Evolutionary conservation across 2,113 vertebrate genomes (phyloP).

Genomic region (Ptilonorhynchus violaceus): DNA sequence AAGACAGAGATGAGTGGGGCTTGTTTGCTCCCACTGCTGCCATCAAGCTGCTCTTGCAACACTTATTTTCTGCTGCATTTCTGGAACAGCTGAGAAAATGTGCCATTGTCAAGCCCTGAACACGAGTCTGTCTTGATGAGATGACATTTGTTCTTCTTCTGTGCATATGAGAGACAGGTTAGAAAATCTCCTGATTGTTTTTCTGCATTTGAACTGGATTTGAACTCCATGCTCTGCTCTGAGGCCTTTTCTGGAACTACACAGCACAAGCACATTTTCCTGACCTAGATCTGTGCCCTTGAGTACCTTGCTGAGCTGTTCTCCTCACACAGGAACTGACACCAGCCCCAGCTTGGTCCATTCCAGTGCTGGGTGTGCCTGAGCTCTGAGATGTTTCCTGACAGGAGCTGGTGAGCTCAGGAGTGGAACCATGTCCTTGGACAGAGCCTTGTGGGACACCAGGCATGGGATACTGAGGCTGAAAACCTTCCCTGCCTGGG

Average conservation of each 20-base stretch:
- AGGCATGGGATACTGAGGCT: not conserved
- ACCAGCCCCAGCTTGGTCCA: not conserved
- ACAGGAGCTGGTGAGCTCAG: not conserved
- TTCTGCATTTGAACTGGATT: not conserved
- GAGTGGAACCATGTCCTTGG: not conserved
- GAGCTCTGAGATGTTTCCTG: not conserved
- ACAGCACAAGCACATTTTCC: not conserved
- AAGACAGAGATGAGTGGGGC: not conserved
- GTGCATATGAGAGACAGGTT: not conserved
- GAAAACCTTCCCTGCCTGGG: not conserved
- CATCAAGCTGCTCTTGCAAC: not conserved
- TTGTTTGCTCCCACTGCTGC: not conserved
- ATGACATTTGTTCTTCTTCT: not conserved
- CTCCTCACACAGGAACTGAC: not conserved
- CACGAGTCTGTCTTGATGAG: not conserved
- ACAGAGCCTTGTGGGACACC: not conserved
- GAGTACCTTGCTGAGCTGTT: not conserved
- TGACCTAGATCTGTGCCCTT: slow-evolving; percentile 27
- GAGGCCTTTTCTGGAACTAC: not conserved
- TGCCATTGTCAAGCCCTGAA: not conserved
- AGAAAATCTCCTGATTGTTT: not conserved
- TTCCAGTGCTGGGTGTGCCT: not conserved
- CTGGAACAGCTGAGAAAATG: not conserved
- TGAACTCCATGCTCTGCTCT: not conserved
- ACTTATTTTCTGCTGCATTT: not conserved